Conservation (phyloP, 2,888 invertebrate species). For the Drosophila bunnanda region DNA sequence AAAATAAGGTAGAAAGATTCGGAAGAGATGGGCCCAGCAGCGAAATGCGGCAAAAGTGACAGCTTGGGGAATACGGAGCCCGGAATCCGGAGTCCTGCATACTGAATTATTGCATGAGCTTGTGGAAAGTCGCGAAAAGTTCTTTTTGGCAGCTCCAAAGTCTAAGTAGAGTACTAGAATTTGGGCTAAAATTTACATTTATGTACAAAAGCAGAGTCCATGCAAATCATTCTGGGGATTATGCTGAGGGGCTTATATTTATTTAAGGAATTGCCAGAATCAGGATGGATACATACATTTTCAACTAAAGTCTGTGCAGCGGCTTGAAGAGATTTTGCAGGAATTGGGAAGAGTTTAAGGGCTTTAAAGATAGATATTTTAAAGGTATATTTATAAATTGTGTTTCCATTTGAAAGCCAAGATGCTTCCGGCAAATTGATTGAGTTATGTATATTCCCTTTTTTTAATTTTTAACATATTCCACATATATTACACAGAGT, state of each 20-base stretch:
- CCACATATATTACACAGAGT: not conserved
- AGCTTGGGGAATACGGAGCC: slow-evolving; percentile 48
- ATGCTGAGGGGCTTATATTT: slow-evolving; percentile 1
- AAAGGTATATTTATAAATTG: not conserved
- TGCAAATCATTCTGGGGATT: slow-evolving; percentile 31
- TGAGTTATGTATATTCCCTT: not conserved
- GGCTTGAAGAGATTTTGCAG: not conserved
- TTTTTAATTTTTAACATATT: not conserved
- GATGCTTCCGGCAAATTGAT: not conserved
- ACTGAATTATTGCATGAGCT: slow-evolving; percentile 45
- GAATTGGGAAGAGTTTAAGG: not conserved
- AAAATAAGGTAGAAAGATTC: slow-evolving; percentile 6
- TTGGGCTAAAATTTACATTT: slow-evolving; percentile 39
- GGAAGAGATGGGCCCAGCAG: slow-evolving; percentile 18
- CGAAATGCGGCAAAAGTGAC: slow-evolving; percentile 41
- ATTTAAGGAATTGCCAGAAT: slow-evolving; percentile 5
- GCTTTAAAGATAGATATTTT: too few relatives aligned
- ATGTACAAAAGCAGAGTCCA: slow-evolving; percentile 16
- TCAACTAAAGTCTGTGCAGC: not conserved
- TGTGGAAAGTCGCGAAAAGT: slow-evolving; percentile 30
- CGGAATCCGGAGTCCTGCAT: slow-evolving; percentile 18
- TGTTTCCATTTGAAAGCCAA: not conserved
- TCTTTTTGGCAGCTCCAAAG: slow-evolving; percentile 12
- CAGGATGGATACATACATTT: not conserved
- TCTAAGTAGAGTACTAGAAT: slow-evolving; percentile 36